Evolutionary conservation across 2,113 vertebrate species (phyloP).

Genomic region (Ornithorhynchus anatinus): DNA sequence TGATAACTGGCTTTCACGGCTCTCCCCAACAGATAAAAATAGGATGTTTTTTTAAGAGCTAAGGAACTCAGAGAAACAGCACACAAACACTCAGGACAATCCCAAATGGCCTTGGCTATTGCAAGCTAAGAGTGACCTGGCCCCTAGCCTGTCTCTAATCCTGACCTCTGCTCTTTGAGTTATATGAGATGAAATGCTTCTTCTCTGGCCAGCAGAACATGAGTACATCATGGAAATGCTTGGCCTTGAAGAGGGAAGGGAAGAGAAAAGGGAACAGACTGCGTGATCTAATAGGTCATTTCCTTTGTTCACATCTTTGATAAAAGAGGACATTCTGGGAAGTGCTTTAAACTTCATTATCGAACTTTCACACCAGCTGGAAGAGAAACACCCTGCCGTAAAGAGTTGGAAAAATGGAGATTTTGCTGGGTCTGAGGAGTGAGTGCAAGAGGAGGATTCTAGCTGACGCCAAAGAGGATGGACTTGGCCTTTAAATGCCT

Average conservation of each 20-base stretch:
- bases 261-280: conserved; percentile 18
- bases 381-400: too few species aligned
- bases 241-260: conserved; percentile 39
- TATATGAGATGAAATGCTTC: conserved; percentile 55
- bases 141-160: conserved; percentile 32
- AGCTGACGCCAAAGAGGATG: too few species aligned
- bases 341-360: too few species aligned
- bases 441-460: too few species aligned
- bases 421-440: too few species aligned
- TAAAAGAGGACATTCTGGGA: too few species aligned
- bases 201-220: conserved; percentile 48
- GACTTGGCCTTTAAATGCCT: too few species aligned
- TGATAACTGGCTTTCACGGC: conserved; percentile 32
- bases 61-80: conserved; percentile 42
- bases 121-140: conserved; percentile 53
- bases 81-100: conserved; percentile 24
- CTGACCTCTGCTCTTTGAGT: conserved; percentile 56
- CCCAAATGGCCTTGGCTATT: background rate
- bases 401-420: too few species aligned
- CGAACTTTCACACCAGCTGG: too few species aligned
- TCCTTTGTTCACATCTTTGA: too few species aligned
- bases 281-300: conserved; percentile 57
- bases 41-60: conserved; percentile 37
- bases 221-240: conserved; percentile 55
- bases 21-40: conserved; percentile 45